Evolutionary conservation across 30 jellyfish, hydroid and myxozoan species (phyloP).

Genomic region (Chironex yamaguchii): DNA sequence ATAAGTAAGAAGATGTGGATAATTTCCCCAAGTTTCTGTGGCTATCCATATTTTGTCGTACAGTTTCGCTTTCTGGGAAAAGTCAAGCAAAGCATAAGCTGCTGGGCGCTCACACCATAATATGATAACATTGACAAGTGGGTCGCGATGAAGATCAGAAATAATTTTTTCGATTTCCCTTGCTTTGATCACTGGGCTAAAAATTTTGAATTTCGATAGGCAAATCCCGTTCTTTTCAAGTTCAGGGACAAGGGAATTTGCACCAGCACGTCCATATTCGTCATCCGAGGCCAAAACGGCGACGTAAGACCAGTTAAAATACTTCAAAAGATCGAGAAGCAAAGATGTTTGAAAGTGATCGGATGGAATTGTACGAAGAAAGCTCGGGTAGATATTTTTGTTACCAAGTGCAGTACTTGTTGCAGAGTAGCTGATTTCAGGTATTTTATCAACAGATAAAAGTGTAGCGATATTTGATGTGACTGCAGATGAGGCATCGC

Average conservation of each 20-base stretch:
- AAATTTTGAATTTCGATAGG: slow-evolving; percentile 28
- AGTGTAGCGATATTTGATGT: slow-evolving; percentile 57
- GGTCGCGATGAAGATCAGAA: neutral
- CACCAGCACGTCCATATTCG: slow-evolving; percentile 88
- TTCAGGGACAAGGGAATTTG: slow-evolving; percentile 51
- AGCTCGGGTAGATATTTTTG: slow-evolving; percentile 66
- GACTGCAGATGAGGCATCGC: slow-evolving; percentile 87
- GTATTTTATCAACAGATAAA: slow-evolving; percentile 63
- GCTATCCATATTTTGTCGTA: slow-evolving; percentile 73
- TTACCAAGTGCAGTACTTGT: slow-evolving; percentile 75
- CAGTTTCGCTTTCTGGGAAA: slow-evolving; percentile 24
- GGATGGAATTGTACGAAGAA: slow-evolving; percentile 91
- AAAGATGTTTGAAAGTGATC: slow-evolving; percentile 77
- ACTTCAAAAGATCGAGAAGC: slow-evolving; percentile 67
- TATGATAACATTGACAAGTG: slow-evolving; percentile 52
- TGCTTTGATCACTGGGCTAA: slow-evolving; percentile 7
- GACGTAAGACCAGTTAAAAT: slow-evolving; percentile 84
- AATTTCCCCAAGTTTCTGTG: slow-evolving; percentile 76
- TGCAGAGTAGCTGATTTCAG: slow-evolving; percentile 90
- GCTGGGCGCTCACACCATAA: slow-evolving; percentile 71
- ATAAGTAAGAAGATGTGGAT: slow-evolving; percentile 8
- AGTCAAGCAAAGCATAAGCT: slow-evolving; percentile 50
- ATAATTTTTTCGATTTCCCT: slow-evolving; percentile 4
- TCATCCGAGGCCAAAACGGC: slow-evolving; percentile 85
- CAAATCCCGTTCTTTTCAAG: slow-evolving; percentile 47